A percentile compares a stretch with the other conserved stretches of the same genome.
Evolutionary conservation across 2,113 vertebrate genomes (phyloP).

Genomic region (Trichechus manatus): DNA sequence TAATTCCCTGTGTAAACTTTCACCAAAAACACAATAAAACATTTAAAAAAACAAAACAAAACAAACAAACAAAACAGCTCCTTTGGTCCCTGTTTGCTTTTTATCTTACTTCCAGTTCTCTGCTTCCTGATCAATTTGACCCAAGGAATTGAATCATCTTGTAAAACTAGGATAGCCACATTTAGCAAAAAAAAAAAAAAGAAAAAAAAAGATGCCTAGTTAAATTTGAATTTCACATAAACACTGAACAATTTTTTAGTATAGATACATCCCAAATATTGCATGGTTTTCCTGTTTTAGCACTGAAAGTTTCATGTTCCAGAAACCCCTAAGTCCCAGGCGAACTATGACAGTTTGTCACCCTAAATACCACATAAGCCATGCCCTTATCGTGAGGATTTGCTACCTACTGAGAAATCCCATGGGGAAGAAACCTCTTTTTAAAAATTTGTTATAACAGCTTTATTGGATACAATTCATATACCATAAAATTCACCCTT

Average conservation of each 20-base stretch:
- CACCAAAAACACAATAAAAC: too few species aligned
- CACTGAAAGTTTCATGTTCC: not conserved
- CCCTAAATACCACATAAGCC: not conserved
- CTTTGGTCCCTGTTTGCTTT: not conserved
- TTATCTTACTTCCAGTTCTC: not conserved
- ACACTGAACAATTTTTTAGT: not conserved
- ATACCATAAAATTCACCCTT: not conserved
- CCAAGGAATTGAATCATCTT: not conserved
- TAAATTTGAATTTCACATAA: slow-evolving; percentile 49
- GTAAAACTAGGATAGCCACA: not conserved
- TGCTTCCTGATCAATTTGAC: not conserved
- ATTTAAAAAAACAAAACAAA: too few species aligned
- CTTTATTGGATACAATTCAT: not conserved
- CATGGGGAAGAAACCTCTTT: not conserved
- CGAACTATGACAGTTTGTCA: not conserved
- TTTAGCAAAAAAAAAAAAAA: slow-evolving; percentile 44
- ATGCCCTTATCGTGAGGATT: not conserved
- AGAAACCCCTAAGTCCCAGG: not conserved
- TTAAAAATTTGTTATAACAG: not conserved
- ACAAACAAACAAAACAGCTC: too few species aligned
- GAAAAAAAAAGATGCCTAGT: too few species aligned
- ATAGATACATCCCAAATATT: not conserved
- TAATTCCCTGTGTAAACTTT: too few species aligned
- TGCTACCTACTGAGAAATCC: not conserved
- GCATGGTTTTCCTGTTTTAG: not conserved